Evolutionary conservation across 2,888 invertebrate genomes (phyloP), one percentile per base, ranked within the genome.

Genomic region (Aporophyla nigra): DNA sequence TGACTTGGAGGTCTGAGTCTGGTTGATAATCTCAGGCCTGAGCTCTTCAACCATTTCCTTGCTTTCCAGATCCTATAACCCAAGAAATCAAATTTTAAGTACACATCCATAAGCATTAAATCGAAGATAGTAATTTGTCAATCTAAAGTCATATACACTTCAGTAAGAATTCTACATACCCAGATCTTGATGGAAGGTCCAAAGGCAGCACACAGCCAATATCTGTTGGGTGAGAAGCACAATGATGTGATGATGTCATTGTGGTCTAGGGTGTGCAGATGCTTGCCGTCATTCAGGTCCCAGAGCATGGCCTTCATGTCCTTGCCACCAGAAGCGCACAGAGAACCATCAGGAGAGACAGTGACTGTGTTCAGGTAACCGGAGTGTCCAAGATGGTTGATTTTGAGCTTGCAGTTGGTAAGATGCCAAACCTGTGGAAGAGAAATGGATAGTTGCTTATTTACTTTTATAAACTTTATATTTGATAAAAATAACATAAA

Each of bases 311-410:
- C 99, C 97, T 99, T 99, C 97, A 99, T 99, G 97, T 99, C 99
- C 98, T 99, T 99, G 93, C 99, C 99, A 94, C 99, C 99, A 83
- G 99, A 99, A n/a, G 99, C 99, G 93, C 99, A 99, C 56, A 99
- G 98, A 2, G 99, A 99, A 91, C 99, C 99, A 96, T 99, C 99
- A 89, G 99, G 99, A 66, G 99, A 99, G 68, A 99, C 99, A 0
- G 99, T 99, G 10, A 99, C 99, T 53, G 99, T 99, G 97, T 99
- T 99, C 94, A 99, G 97, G 97, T 99, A 99, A 53, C 99, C 99
- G 90, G 98, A 98, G 97, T 99, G 99, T 75, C 99, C 99, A 92
- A 98, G 98, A 94, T 99, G 99, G 97, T 99, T 99, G 95, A 99
- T 99, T 97, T 99, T 99, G 93, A 99, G 97, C 93, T 99, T 98